phyloP scores from a whole-genome alignment of 2,113 vertebrate genomes.

The Tychaedon coryphoeus region DNA sequence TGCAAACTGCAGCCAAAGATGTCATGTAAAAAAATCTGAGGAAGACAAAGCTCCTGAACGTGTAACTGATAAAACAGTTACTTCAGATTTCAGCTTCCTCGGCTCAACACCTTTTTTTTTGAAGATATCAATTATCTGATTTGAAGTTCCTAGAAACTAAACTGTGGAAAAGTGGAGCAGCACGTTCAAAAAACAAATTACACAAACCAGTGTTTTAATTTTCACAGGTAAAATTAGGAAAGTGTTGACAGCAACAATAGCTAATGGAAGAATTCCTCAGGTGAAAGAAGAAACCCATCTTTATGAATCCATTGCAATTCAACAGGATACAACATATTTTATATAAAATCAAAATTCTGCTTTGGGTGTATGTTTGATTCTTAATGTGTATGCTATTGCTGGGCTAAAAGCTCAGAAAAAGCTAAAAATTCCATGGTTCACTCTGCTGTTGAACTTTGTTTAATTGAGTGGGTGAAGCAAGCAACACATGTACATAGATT shows the following conservation, averaged over 20 bases:
- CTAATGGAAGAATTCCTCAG: neutral
- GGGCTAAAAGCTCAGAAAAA: neutral
- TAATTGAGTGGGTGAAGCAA: constrained; percentile 22
- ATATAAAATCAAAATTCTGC: neutral
- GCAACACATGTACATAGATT: neutral
- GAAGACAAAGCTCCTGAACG: neutral
- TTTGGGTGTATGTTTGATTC: neutral
- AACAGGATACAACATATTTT: neutral
- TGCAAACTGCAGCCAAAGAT: neutral
- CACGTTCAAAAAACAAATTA: neutral
- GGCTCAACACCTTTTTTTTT: neutral
- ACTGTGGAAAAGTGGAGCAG: neutral
- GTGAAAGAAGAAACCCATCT: neutral
- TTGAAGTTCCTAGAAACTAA: neutral
- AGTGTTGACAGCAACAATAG: neutral
- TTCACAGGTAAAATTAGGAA: neutral
- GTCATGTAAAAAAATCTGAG: neutral
- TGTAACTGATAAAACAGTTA: neutral
- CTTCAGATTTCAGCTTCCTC: neutral
- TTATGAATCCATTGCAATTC: neutral
- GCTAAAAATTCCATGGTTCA: neutral
- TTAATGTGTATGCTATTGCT: neutral
- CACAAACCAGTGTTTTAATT: neutral
- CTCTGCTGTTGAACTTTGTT: constrained; percentile 19
- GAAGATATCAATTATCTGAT: neutral